Percentiles rank a stretch among this genome's conserved stretches.
These are phyloP conservation scores for Cryptocheilus praepositus DNA, from an alignment of 2,888 invertebrate species.

Conservation along the genomic window DNA sequence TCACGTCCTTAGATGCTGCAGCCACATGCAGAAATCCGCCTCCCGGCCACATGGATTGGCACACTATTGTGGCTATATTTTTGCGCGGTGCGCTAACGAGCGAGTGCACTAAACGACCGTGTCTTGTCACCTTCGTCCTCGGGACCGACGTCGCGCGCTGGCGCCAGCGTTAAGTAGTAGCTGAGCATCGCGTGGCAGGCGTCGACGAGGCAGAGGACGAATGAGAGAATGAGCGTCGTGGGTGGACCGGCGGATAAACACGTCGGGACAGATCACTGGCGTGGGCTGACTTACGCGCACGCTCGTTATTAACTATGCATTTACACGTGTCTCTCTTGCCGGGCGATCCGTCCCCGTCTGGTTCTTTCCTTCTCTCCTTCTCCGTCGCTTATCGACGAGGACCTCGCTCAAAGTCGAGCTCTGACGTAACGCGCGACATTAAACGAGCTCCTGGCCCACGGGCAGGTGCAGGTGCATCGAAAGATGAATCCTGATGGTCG, in stretches of 20 bases:
- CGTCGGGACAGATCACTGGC: neutral
- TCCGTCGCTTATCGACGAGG: neutral
- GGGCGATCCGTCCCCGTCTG: constrained; percentile 1
- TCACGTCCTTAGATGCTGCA: too few relatives aligned
- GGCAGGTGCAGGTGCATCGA: constrained; percentile 57
- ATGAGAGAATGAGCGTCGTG: neutral
- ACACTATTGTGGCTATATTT: too few relatives aligned
- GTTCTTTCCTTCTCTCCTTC: too few relatives aligned
- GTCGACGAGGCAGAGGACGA: too few relatives aligned
- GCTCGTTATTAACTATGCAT: constrained; percentile 8
- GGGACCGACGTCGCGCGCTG: too few relatives aligned
- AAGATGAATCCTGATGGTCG: constrained; percentile 58
- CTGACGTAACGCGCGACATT: constrained; percentile 58
- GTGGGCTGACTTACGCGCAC: neutral
- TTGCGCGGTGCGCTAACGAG: too few relatives aligned
- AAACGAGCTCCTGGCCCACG: constrained; percentile 46
- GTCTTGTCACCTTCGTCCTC: neutral
- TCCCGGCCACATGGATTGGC: too few relatives aligned
- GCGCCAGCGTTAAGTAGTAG: too few relatives aligned
- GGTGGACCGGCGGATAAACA: neutral
- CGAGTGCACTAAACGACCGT: too few relatives aligned
- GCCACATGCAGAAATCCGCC: too few relatives aligned
- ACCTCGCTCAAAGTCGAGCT: constrained; percentile 24
- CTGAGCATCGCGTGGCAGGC: too few relatives aligned
- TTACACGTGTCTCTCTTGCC: constrained; percentile 14